Evolutionary conservation across 30 jellyfish, hydroid and myxozoan species (phyloP).

Genomic region (Mastigias papua): DNA sequence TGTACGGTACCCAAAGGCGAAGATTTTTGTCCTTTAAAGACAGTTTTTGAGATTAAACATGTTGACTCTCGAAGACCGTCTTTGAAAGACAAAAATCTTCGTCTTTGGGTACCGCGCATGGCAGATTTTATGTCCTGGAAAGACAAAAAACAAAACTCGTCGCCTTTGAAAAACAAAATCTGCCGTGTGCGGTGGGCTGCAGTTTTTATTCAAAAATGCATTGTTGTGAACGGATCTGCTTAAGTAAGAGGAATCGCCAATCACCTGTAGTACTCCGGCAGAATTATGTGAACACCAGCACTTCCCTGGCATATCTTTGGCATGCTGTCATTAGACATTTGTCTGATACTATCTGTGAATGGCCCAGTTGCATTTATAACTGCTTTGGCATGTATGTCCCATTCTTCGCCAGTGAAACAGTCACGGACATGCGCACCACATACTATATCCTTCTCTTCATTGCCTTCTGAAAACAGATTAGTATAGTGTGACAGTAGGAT

Average conservation of each 20-base stretch:
- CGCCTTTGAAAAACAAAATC: no score
- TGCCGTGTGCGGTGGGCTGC: no score
- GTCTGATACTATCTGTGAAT: conserved; percentile 93
- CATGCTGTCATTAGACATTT: conserved; percentile 78
- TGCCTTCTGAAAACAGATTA: not conserved
- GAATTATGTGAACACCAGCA: conserved; percentile 95
- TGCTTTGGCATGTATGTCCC: conserved; percentile 91
- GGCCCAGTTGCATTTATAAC: conserved; percentile 99
- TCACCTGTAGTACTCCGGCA: conserved; percentile 97
- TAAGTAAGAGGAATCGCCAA: not conserved
- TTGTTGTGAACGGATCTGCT: not conserved
- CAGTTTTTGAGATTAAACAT: no score
- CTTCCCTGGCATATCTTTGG: conserved; percentile 91
- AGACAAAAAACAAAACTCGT: no score
- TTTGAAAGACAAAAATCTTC: no score
- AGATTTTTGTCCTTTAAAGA: no score
- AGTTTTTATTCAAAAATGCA: no score
- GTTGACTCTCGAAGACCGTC: no score
- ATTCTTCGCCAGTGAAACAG: conserved; percentile 88
- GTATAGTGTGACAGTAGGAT: not conserved
- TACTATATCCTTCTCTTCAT: conserved; percentile 64
- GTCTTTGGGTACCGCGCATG: no score
- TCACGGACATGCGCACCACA: conserved; percentile 96
- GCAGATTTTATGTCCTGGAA: no score
- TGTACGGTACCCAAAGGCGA: no score